phyloP scores from a whole-genome alignment of 2,113 vertebrate genomes.

The Polypterus senegalus region DNA sequence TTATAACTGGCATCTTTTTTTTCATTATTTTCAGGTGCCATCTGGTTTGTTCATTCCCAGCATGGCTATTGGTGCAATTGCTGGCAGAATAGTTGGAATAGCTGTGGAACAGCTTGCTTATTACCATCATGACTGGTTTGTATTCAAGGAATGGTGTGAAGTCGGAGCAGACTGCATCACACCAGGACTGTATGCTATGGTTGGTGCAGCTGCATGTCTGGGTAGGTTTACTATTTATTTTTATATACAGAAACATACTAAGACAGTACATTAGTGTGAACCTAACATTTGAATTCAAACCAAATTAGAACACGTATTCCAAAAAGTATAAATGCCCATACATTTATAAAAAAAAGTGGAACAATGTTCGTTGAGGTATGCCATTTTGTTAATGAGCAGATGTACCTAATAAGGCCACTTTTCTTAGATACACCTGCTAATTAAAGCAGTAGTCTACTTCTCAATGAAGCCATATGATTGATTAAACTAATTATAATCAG shows the following conservation, averaged over 20 bases:
- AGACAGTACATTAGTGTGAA: background rate
- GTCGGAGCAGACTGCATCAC: slow-evolving; percentile 95
- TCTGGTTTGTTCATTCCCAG: slow-evolving; percentile 95
- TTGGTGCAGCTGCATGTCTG: slow-evolving; percentile 88
- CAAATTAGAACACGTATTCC: no score
- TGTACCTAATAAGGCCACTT: no score
- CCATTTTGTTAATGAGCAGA: no score
- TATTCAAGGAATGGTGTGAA: slow-evolving; percentile 96
- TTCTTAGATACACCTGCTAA: no score
- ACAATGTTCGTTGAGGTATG: no score
- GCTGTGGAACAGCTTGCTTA: slow-evolving; percentile 92
- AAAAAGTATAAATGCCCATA: no score
- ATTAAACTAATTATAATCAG: no score
- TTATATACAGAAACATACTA: background rate
- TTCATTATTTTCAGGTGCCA: slow-evolving; percentile 57
- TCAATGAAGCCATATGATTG: no score
- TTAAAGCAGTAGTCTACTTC: no score
- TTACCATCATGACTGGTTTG: slow-evolving; percentile 94
- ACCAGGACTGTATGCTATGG: slow-evolving; percentile 95
- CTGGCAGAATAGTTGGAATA: slow-evolving; percentile 90
- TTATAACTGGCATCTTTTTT: background rate
- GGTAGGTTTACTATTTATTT: slow-evolving; percentile 50
- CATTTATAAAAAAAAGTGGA: no score
- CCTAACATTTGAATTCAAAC: no score
- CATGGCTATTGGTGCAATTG: slow-evolving; percentile 96